phyloP scores from a whole-genome alignment of 2,888 invertebrate genomes.

The Helobdella robusta region DNA sequence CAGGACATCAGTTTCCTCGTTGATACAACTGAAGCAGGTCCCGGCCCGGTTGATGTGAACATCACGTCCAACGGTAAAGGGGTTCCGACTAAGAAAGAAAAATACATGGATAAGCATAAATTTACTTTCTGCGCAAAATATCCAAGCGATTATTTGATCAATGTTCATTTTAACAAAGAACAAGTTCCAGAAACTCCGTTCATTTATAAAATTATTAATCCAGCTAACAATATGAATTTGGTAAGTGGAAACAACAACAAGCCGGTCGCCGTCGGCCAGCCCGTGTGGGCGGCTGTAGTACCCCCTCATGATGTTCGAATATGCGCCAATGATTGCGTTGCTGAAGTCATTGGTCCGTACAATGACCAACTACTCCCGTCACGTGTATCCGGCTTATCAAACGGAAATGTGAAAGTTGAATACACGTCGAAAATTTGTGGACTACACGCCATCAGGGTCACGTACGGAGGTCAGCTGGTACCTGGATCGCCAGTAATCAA shows the following conservation, averaged over 20 bases:
- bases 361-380: background rate
- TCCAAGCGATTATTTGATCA: conserved; percentile 9
- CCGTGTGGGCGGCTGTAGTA: conserved; percentile 16
- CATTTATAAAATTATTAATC: conserved; percentile 27
- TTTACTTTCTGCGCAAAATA: background rate
- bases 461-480: conserved; percentile 50
- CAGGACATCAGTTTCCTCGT: conserved; percentile 55
- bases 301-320: conserved; percentile 23
- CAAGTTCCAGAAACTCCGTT: conserved; percentile 26
- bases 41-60: conserved; percentile 58
- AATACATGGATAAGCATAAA: conserved; percentile 9
- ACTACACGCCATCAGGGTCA: conserved; percentile 54
- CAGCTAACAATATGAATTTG: conserved; percentile 25
- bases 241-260: conserved; percentile 16
- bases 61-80: conserved; percentile 47
- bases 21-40: conserved; percentile 86
- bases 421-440: conserved; percentile 34
- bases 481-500: conserved; percentile 56
- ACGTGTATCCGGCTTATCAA: background rate
- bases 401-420: conserved; percentile 21
- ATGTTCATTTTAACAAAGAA: conserved; percentile 13
- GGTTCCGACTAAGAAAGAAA: conserved; percentile 21
- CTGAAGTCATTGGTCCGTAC: conserved; percentile 15
- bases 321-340: conserved; percentile 20
- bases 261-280: conserved; percentile 23